Evolutionary conservation across 2,797 vertebrate species (phyloP).

Genomic region (Eurystomus glaucurus): DNA sequence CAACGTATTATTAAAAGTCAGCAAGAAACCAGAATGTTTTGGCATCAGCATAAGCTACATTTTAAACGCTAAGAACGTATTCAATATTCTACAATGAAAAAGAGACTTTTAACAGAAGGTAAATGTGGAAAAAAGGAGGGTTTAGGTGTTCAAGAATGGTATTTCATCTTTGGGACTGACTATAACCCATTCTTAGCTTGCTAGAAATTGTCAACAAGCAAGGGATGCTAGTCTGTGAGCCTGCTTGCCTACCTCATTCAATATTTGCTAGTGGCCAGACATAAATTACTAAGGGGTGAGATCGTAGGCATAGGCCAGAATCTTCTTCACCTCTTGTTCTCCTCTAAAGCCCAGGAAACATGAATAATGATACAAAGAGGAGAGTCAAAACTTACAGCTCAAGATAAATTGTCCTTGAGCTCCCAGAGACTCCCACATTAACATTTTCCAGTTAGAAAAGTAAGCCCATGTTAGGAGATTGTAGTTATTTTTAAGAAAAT

Average conservation of each 20-base stretch:
- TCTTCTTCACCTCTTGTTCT: not conserved
- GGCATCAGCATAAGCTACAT: not conserved
- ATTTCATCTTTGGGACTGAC: not conserved
- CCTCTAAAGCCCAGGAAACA: not conserved
- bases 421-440: not conserved
- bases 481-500: not conserved
- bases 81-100: not conserved
- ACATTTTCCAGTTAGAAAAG: not conserved
- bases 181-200: not conserved
- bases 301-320: accelerated
- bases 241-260: not conserved
- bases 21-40: not conserved
- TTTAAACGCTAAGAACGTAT: not conserved
- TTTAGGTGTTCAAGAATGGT: not conserved
- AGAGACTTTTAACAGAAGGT: not conserved
- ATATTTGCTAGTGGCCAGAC: not conserved
- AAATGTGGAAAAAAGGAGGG: accelerated
- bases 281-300: not conserved
- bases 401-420: accelerated
- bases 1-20: not conserved
- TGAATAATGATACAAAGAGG: not conserved
- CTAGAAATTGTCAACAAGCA: not conserved
- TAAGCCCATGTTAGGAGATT: accelerated
- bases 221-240: not conserved
- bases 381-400: conserved; percentile 24